Evolutionary conservation across 2,797 vertebrate genomes (phyloP), one percentile per base, ranked within the genome.

Genomic region (Melanitta fusca): DNA sequence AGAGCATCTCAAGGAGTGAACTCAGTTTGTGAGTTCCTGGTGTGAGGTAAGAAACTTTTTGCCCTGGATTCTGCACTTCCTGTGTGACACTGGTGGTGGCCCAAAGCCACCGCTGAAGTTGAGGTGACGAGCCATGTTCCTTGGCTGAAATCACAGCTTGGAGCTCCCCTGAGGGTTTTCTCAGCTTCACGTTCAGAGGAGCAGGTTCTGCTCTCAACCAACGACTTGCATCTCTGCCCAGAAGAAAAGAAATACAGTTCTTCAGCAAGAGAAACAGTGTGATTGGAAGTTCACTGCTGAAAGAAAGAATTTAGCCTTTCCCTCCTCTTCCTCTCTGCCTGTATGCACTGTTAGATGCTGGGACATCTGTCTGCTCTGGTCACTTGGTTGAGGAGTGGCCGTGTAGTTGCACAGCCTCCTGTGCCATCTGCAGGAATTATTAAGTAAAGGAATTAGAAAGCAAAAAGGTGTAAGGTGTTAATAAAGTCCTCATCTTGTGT

Each of bases 401-500:
- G 3, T 3, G 9, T 65, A 64, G 65, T 58, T 80, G 65, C 36
- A 65, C 36, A 85, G 57, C 56, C 45, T 93, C 56, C 90, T 91
- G 78, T 96, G 80, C 74, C 64, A 78, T 65, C 84, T 92, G 68
- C 58, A 80, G 84, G 72, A 87, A 34, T 79, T 64, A 53, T 19
- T 43, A 58, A 91, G 47, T 43, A 66, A 82, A 86, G 57, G 61
- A 95, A 94, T 91, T 85, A 80, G 86, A 85, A 95, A 95, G 47
- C 45, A 38, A 38, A 11, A 73, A 71, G 43, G 41, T 93, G 34
- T 72, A 91, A 88, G 68, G 60, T 32, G 68, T 96, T 93, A 77
- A 89, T 97, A 13, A 85, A 86, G 77, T 62, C 49, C 24, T 86
- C 75, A 86, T 77, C 83, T 73, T 97, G 86, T 97, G 81, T 97